Evolutionary conservation across 1,140 invertebrate genomes (phyloP).

Genomic region (Drosophila watanabei): DNA sequence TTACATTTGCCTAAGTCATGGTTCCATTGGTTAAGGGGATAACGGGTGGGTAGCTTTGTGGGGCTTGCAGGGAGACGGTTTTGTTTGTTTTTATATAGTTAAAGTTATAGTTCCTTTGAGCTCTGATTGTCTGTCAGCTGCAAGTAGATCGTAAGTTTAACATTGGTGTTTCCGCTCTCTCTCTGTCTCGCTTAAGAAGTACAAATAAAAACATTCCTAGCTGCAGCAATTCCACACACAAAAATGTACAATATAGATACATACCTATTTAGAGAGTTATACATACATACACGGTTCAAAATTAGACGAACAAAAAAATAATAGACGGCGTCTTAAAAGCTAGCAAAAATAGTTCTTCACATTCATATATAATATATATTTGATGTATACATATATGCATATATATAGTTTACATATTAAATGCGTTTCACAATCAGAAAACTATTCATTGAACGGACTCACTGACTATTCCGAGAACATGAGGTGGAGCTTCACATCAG

Average conservation of each 20-base stretch:
- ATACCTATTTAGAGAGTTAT: conserved; percentile 13
- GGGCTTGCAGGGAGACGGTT: conserved; percentile 6
- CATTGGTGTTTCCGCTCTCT: conserved; percentile 13
- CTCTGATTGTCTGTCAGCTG: conserved; percentile 82
- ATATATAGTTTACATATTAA: conserved; percentile 26
- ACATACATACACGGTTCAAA: conserved; percentile 31
- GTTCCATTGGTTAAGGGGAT: conserved; percentile 6
- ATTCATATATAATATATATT: conserved; percentile 29
- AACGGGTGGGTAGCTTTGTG: conserved; percentile 26
- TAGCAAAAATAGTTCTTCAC: conserved; percentile 64
- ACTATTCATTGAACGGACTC: conserved; percentile 5
- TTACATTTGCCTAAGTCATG: conserved; percentile 38
- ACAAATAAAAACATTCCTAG: conserved; percentile 16
- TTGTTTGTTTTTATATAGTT: conserved; percentile 14
- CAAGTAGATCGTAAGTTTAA: conserved; percentile 59
- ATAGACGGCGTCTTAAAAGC: conserved; percentile 46
- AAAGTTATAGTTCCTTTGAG: conserved; percentile 58
- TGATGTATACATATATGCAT: conserved; percentile 13
- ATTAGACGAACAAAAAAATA: conserved; percentile 22
- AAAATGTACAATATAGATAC: conserved; percentile 32
- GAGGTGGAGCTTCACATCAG: not conserved
- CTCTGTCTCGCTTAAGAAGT: not conserved
- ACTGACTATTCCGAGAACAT: not conserved
- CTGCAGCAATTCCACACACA: conserved; percentile 43
- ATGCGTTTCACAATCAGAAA: conserved; percentile 25